Conservation (phyloP, 1,140 invertebrate species). For the Bombus pascuorum region DNA sequence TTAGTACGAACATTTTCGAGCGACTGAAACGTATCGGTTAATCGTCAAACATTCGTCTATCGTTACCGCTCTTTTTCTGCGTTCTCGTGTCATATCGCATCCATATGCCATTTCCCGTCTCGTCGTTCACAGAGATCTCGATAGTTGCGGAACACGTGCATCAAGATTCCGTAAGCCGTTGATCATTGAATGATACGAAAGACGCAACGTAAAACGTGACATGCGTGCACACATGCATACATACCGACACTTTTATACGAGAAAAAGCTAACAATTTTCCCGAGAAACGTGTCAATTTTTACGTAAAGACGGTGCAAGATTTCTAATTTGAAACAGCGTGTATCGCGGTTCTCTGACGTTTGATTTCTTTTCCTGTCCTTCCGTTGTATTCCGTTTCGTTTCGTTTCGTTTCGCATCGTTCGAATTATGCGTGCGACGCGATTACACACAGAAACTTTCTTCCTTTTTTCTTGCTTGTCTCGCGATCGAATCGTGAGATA, state of each 20-base stretch:
- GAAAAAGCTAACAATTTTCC: background rate
- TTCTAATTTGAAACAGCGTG: background rate
- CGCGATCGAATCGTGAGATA: background rate
- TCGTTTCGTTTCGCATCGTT: background rate
- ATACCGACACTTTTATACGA: conserved; percentile 1
- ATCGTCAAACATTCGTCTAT: background rate
- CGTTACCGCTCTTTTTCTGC: background rate
- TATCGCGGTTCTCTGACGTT: background rate
- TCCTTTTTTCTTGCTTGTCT: background rate
- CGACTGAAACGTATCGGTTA: background rate
- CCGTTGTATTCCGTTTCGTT: background rate
- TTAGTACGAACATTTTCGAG: background rate
- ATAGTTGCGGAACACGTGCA: conserved; percentile 18
- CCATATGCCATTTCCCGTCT: background rate
- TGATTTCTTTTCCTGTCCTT: background rate
- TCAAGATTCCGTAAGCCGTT: conserved; percentile 19
- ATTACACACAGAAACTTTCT: background rate
- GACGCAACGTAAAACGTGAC: conserved; percentile 39
- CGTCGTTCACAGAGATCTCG: background rate
- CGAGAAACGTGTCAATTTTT: background rate
- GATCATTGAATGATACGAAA: background rate
- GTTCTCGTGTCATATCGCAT: background rate
- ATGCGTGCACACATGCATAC: conserved; percentile 65
- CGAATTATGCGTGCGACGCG: too few species aligned
- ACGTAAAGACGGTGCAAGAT: background rate